A percentile compares a stretch with the other conserved stretches of the same genome.
Evolutionary conservation across 1,140 invertebrate species (phyloP).

Genomic region (Drosophila athabasca): DNA sequence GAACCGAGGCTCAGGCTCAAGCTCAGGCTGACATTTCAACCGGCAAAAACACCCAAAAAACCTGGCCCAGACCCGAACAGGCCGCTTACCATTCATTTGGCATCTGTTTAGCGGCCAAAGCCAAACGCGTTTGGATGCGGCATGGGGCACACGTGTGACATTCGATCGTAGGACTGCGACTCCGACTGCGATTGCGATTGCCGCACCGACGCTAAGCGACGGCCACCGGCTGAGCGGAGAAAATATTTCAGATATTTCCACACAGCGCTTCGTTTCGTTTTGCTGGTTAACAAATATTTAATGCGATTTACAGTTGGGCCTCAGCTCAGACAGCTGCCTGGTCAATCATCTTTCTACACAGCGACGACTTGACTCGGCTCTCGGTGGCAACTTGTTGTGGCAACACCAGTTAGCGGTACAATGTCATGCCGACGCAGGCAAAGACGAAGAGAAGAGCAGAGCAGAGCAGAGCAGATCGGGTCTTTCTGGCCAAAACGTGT

Average conservation of each 20-base stretch:
- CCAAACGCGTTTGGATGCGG: slow-evolving; percentile 51
- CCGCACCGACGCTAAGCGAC: slow-evolving; percentile 41
- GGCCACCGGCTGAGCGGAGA: slow-evolving; percentile 24
- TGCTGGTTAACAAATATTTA: slow-evolving; percentile 69
- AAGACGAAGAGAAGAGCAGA: not conserved
- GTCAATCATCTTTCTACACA: slow-evolving; percentile 63
- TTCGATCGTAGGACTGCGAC: slow-evolving; percentile 38
- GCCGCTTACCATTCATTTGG: slow-evolving; percentile 19
- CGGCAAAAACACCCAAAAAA: slow-evolving; percentile 29
- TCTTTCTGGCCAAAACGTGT: slow-evolving; percentile 51
- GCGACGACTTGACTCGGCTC: not conserved
- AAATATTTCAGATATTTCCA: slow-evolving; percentile 63
- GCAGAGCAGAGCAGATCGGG: not conserved
- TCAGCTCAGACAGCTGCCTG: slow-evolving; percentile 29
- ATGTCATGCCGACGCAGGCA: slow-evolving; percentile 38
- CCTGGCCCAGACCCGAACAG: slow-evolving; percentile 27
- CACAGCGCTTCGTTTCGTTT: slow-evolving; percentile 45
- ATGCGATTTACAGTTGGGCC: slow-evolving; percentile 64
- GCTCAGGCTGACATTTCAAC: slow-evolving; percentile 64
- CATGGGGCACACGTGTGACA: slow-evolving; percentile 55
- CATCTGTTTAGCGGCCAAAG: slow-evolving; percentile 32
- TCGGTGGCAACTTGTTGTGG: slow-evolving; percentile 39
- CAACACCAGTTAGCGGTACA: slow-evolving; percentile 67
- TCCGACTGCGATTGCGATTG: not conserved
- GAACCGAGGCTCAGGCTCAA: slow-evolving; percentile 56